A percentile compares a stretch with the other conserved stretches of the same genome.
These are phyloP conservation scores for Chelon auratus DNA, from an alignment of 2,797 vertebrate species.

Conservation along the genomic window DNA sequence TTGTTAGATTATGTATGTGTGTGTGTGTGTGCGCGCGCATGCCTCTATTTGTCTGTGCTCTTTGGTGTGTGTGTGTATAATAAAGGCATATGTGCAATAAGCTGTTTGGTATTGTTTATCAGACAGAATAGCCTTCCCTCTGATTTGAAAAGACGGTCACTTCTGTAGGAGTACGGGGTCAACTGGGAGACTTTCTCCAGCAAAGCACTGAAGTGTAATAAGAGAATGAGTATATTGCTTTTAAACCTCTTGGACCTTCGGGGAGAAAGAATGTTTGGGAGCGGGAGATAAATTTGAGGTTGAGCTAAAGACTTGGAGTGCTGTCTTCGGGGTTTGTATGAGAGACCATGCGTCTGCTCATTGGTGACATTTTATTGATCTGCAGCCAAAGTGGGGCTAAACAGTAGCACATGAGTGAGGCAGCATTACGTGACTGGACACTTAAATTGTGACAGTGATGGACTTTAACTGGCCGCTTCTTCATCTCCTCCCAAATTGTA, in stretches of 20 bases:
- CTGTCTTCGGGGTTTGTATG: conserved; percentile 55
- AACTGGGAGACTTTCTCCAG: conserved; percentile 20
- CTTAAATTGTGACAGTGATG: conserved; percentile 41
- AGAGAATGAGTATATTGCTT: conserved; percentile 46
- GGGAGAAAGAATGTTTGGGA: conserved; percentile 14
- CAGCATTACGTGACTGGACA: conserved; percentile 52
- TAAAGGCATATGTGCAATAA: neutral
- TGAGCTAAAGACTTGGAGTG: conserved; percentile 20
- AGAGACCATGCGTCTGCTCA: conserved; percentile 47
- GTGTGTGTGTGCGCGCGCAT: conserved; percentile 3
- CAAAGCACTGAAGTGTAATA: conserved; percentile 27
- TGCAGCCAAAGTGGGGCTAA: conserved; percentile 44
- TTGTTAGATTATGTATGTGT: conserved; percentile 7
- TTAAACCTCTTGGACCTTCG: conserved; percentile 23
- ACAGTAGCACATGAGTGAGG: conserved; percentile 38
- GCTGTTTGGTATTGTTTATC: conserved; percentile 12
- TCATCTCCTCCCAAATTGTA: neutral
- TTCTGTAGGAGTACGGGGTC: conserved; percentile 30
- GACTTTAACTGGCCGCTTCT: conserved; percentile 7
- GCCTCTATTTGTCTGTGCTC: neutral
- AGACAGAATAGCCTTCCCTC: conserved; percentile 6
- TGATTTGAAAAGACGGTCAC: conserved; percentile 30
- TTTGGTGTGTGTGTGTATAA: conserved; percentile 8
- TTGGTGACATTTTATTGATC: conserved; percentile 71
- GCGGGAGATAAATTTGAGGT: conserved; percentile 31